Base-by-base conservation (phyloP, 1,140 invertebrate genomes). In the Aphaenogaster ashmeadi region DNA sequence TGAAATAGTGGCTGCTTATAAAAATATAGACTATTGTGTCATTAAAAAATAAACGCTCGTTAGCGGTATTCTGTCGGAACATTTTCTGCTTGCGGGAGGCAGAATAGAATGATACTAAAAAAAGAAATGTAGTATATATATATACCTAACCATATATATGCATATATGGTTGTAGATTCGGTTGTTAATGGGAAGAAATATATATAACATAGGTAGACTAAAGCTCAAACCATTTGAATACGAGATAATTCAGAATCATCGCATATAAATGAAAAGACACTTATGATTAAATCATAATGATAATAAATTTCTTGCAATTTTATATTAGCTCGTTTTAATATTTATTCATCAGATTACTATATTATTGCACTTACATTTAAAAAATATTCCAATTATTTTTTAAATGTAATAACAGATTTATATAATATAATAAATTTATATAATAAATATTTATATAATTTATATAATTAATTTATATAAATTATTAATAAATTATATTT, bases 11-110 rank as follows among this genome's bases (percentile, higher is more conserved):
- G 52, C 21, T 64, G 58, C 21, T 81, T 87, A 86, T 56, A 86
- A 86, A 81, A 86, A 86, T 78, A 86, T 86, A 86, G 75, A 36
- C 50, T 86, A 86, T 79, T 62, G 18, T 47, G 38, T 74, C 33
- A 21, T 58, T 75, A n/a, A 50, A 84, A 84, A 84, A 84, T 62
- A 84, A 75, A 75, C 8, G n/a, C 27, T 84, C 18, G 13, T 84
- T 50, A 60, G 18, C 54, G 27, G 15, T 62, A 60, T 47, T 27
- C 27, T 84, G 36, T 58, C 7, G 13, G 13, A 75, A 50, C 3
- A 54, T 38, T 52, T 13, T 60, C 15, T 38, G 41, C 15, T 84
- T 33, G 44, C 47, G 33, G 8, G 13, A 15, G 9, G 21, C 21
- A 69, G 13, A 33, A 33, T 67, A 56, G 36, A 58, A 84, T 47